Evolutionary conservation across 2,797 vertebrate genomes (phyloP), one percentile per base, ranked within the genome.

Genomic region (Hydrocynus forskahlii): DNA sequence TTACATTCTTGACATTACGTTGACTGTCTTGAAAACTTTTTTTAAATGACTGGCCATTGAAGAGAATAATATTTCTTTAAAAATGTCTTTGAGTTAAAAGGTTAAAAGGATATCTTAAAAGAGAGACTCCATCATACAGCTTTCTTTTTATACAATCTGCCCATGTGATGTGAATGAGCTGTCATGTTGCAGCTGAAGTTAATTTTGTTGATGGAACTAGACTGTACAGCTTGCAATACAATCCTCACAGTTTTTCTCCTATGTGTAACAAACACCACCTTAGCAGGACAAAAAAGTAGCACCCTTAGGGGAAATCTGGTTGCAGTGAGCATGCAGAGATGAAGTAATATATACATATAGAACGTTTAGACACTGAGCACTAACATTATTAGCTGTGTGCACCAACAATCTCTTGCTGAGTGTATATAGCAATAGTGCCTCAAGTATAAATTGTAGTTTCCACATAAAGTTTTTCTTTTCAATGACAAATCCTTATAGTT

Each of bases 1-100:
- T 78, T 52, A 55, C 38, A 38, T 52, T 71, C 54, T 68, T 78
- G 13, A 79, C 21, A 35, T 86, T 70, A 79, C 81, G 57, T 64
- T 19, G 29, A 81, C 78, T 52, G 60, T 71, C 66, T 66, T 55
- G 79, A 45, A 57, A 75, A 75, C 82, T 45, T 83, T 52, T 52
- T 50, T 17, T 55, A 16, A 9, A 21, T 52, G 23, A 45, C 50
- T 79, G 60, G 67, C 50, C 54, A 69, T 35, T 70, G 16, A 64
- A 81, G n/a, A 69, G 14, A 52, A 16, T 1, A 10, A 19, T 45
- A 12, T 68, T 60, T 59, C 0, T 5, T 35, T 7, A 70, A 25
- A 10, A 9, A 2, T 1, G 1, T 2, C 10, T 52, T 52, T 45
- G 43, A 45, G 43, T 7, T 8, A 45, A 12, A 12, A 43, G 43